These are phyloP conservation scores for Solenopsis invicta DNA, from an alignment of 1,140 invertebrate species.

Conservation along the genomic window DNA sequence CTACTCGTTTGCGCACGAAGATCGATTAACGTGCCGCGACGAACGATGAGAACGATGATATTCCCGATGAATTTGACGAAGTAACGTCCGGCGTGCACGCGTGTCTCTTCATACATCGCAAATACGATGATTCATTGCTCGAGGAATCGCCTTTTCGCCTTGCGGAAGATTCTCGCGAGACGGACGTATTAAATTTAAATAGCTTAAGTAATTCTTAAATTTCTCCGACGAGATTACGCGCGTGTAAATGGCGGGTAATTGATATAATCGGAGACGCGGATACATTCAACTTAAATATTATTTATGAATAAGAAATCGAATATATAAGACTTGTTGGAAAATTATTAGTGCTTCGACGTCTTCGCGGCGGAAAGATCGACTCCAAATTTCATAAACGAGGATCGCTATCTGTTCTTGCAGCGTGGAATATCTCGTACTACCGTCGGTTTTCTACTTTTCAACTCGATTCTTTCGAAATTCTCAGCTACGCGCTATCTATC, in stretches of 20 bases:
- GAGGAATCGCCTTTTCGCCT: conserved; percentile 1
- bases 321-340: neutral
- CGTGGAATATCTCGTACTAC: neutral
- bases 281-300: neutral
- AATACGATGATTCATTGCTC: conserved; percentile 38
- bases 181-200: conserved; percentile 25
- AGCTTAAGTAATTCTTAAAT: neutral
- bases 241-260: neutral
- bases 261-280: neutral
- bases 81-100: conserved; percentile 22
- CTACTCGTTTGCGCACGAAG: conserved; percentile 43
- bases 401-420: neutral
- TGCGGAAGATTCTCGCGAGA: neutral
- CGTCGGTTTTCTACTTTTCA: neutral
- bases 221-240: neutral
- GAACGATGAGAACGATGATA: conserved; percentile 39
- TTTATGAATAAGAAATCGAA: neutral
- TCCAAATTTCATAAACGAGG: neutral
- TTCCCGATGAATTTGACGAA: conserved; percentile 54
- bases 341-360: neutral
- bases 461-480: neutral
- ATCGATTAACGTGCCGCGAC: conserved; percentile 50
- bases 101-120: conserved; percentile 19
- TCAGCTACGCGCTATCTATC: neutral
- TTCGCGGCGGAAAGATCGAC: neutral